Evolutionary conservation across 2,113 vertebrate genomes (phyloP), one percentile per base, ranked within the genome.

Genomic region (Chaetodon trifascialis): DNA sequence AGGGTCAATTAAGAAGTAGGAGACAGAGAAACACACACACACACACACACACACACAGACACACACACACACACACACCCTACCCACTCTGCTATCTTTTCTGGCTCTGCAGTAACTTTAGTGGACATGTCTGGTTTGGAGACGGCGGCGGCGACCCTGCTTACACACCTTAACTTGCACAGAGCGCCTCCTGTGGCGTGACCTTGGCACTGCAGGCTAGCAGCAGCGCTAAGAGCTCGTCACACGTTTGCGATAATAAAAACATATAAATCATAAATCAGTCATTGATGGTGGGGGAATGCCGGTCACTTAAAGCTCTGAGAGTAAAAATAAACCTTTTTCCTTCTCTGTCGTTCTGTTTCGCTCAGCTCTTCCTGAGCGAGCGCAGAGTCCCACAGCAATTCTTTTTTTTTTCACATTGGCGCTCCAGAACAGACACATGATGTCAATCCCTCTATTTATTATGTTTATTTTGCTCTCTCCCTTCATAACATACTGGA

Each of bases 361-460:
- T 87, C 69, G 75, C 70, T 79, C 55, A 71, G 67, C 58, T 86
- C 76, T 76, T 80, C 68, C 68, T 76, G 73, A 76, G 80, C 68
- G 49, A 30, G 30, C 30, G 30, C 66, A 36, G 19, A 66, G 64
- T 54, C 62, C 70, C 74, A 52, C 23, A 14, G 64, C 19, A 7
- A 54, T 80, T 38, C 19, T 76, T 47, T 40, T 34, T 73, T 46
- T 54, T 64, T 25, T 66, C 19, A 76, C 72, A 47, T 15, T 76
- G 68, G 70, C 78, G 16, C 40, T 79, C 38, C 70, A 52, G n/a
- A 79, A 76, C 82, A 88, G 90, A 90, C 84, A 93, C 79, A 88
- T 90, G 90, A 94, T 93, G 91, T 93, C 90, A 90, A 89, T 90
- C 75, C 87, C 65, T 36, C 80, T 89, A 89, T 93, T 94, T 92